Evolutionary conservation across 2,888 invertebrate genomes (phyloP), one percentile per base, ranked within the genome.

Genomic region (Thysanoteuthis rhombus): DNA sequence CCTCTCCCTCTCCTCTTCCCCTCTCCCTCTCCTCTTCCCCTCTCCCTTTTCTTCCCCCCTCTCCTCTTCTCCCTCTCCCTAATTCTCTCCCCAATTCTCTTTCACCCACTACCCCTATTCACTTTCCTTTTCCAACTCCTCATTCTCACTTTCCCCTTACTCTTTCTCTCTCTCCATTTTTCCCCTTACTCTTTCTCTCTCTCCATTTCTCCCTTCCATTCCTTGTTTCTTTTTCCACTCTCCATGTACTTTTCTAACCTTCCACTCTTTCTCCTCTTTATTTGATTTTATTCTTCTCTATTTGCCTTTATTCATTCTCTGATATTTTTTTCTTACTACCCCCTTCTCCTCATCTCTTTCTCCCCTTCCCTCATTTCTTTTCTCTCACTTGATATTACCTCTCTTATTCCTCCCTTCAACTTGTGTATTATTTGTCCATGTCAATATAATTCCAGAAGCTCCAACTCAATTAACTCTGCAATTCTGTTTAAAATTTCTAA

Each of bases 401-500:
- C n/a, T 19, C 75, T 75, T 75, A 75, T 75, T 75, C 16, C n/a
- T n/a, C 75, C 75, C n/a, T 75, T 75, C 75, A n/a, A 16, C n/a
- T n/a, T 75, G n/a, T 75, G 75, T 75, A n/a, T n/a, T 75, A 75
- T 75, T 75, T 75, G 75, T 75, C 36, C 75, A 75, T n/a, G 75
- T 75, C 75, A 75, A 75, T 75, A 75, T 75, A 75, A 75, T 75
- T 75, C 75, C 75, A 75, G 75, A 75, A 75, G 75, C 22, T 75
- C 75, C 75, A 75, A 75, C 75, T 75, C 75, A 75, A 75, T 75
- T 75, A 75, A n/a, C 75, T 75, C n/a, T n/a, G 75, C 75, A n/a
- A 75, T 75, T 75, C 75, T 75, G 75, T n/a, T 75, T 12, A 75
- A 75, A 75, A 75, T 75, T 75, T 75, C 75, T n/a, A 75, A n/a